Evolutionary conservation across 1,140 invertebrate species (phyloP).

Genomic region (Palaemon carinicauda): DNA sequence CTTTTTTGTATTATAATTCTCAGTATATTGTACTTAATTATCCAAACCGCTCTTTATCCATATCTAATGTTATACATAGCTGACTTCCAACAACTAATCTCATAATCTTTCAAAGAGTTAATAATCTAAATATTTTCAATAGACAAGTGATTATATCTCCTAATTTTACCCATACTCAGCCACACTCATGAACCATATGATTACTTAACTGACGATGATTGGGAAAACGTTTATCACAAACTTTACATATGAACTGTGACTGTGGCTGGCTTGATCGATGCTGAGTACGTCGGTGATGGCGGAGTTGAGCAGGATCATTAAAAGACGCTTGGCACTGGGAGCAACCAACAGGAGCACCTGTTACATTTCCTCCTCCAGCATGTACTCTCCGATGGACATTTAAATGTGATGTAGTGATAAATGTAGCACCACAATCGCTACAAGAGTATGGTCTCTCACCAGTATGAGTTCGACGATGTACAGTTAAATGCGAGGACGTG

Average conservation of each 20-base stretch:
- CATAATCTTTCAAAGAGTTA: not conserved
- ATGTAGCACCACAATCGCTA: constrained; percentile 55
- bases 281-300: constrained; percentile 52
- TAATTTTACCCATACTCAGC: constrained; percentile 42
- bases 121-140: not conserved
- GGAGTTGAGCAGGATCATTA: constrained; percentile 48
- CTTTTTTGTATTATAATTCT: too few species aligned
- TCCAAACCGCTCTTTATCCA: too few species aligned
- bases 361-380: constrained; percentile 25
- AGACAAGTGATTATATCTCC: constrained; percentile 18
- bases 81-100: too few species aligned
- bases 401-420: constrained; percentile 58
- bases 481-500: constrained; percentile 60
- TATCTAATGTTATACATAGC: too few species aligned
- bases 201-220: constrained; percentile 39
- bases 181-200: constrained; percentile 48
- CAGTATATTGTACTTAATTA: too few species aligned
- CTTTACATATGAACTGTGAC: constrained; percentile 26
- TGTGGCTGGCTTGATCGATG: constrained; percentile 28
- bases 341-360: constrained; percentile 36
- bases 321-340: constrained; percentile 54
- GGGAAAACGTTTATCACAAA: constrained; percentile 38
- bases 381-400: constrained; percentile 58
- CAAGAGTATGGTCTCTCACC: constrained; percentile 75
- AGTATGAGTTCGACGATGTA: constrained; percentile 64